Base-by-base conservation (phyloP, 2,113 vertebrate species). In the Trogon melanurus region DNA sequence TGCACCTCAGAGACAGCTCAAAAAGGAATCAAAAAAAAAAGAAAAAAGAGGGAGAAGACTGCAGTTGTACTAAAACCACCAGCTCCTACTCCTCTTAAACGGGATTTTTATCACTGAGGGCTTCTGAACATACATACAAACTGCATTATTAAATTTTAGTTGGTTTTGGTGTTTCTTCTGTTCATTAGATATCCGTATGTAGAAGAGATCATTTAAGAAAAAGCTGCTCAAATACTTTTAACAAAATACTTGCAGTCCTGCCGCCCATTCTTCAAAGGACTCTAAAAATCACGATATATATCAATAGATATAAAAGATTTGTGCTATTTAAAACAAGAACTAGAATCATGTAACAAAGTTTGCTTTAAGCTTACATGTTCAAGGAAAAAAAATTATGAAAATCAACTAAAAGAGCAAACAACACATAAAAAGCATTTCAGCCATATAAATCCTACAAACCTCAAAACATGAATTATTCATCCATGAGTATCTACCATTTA, bases 1-100 rank as follows among this genome's bases (percentile, higher is more conserved):
- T 45, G 58, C 45, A 94, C 32, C 74, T 94, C 84, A 64, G 76
- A 79, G 54, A n/a, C 61, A 64, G 66, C 65, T 57, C 13, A 38
- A 83, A 88, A 79, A 72, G 50, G 74, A 62, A 32, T 38, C 12
- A 48, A 51, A 64, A 45, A 11, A 32, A 26, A 32, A 41, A 5
- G 3, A 54, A 41, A 41, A 41, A 41, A 13, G 11, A 41, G 41
- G 15, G 20, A 6, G 16, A 89, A 93, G 22, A 54, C 14, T 32
- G 25, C 23, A 45, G 30, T 58, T 9, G 1, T 29, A 34, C 48
- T 51, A 27, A 14, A 75, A 34, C 34, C 20, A 48, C 20, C 6
- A 45, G 23, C 23, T 89, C 21, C 54, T 73, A 10, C 9, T 47
- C 65, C 60, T 86, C 34, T 27, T 67, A 19, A 83, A 56, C 17